Percentiles rank a stretch among this genome's conserved stretches.
Evolutionary conservation across 1,140 invertebrate genomes (phyloP).

Genomic region (Trichonephila inaurata): DNA sequence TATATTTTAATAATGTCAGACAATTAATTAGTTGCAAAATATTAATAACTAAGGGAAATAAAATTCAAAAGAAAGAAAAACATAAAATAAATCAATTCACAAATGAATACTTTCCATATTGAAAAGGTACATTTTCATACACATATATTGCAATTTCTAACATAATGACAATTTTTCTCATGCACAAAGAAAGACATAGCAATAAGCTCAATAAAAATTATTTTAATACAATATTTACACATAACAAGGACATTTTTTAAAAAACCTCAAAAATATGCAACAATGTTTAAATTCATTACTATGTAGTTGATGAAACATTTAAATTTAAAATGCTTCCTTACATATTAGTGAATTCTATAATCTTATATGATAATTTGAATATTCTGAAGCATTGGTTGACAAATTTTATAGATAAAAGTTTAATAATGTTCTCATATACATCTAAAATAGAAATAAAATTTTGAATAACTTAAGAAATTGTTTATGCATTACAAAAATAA

Average conservation of each 20-base stretch:
- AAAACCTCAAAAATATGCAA: background rate
- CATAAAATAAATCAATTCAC: background rate
- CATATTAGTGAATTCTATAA: too few relatives aligned
- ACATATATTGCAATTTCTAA: background rate
- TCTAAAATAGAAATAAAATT: background rate
- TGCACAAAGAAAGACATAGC: background rate
- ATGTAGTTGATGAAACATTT: too few relatives aligned
- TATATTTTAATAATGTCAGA: too few relatives aligned
- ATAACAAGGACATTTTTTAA: background rate
- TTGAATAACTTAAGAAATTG: background rate
- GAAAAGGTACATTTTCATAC: too few relatives aligned
- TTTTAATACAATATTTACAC: background rate
- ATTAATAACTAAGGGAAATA: background rate
- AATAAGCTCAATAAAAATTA: slow-evolving; percentile 26
- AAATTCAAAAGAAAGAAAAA: background rate
- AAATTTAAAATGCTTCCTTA: too few relatives aligned
- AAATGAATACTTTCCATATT: too few relatives aligned
- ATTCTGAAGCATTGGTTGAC: too few relatives aligned
- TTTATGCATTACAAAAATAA: background rate
- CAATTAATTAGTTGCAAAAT: too few relatives aligned
- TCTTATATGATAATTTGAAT: too few relatives aligned
- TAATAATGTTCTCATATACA: too few relatives aligned
- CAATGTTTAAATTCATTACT: too few relatives aligned
- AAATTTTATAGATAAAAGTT: too few relatives aligned
- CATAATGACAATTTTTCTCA: background rate